Percentiles rank a stretch among this genome's conserved stretches.
Evolutionary conservation across 2,797 vertebrate genomes (phyloP).

Genomic region (Ficedula albicollis): DNA sequence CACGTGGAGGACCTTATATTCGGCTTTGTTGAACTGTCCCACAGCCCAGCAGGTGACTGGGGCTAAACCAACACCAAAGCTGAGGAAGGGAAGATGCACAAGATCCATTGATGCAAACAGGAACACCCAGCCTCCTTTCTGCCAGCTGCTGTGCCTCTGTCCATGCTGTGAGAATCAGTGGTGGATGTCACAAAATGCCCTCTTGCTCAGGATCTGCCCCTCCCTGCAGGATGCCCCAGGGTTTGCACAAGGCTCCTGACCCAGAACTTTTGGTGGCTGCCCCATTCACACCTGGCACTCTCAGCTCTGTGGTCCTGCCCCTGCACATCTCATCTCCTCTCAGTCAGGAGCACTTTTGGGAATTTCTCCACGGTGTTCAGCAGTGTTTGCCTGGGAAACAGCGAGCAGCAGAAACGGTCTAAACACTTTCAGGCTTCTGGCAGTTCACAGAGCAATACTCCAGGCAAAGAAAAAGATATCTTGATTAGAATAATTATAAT

Average conservation of each 20-base stretch:
- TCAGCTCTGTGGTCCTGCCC: neutral
- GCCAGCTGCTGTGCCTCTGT: neutral
- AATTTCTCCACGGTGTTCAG: neutral
- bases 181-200: neutral
- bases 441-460: constrained; percentile 59
- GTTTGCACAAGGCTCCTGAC: neutral
- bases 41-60: neutral
- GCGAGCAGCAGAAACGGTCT: constrained; percentile 46
- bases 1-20: neutral
- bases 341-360: neutral
- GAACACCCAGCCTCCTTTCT: neutral
- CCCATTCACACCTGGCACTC: neutral
- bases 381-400: constrained; percentile 45
- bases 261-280: accelerated
- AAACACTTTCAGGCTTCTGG: constrained; percentile 65
- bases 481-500: constrained; percentile 78
- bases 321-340: neutral
- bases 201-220: accelerated
- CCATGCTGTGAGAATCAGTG: accelerated
- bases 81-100: neutral
- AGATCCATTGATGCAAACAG: neutral
- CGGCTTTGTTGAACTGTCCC: neutral
- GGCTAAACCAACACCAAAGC: neutral
- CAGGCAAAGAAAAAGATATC: constrained; percentile 73
- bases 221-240: accelerated